Conservation (phyloP, 1,140 invertebrate genomes). For the Penaeus japonicus region DNA sequence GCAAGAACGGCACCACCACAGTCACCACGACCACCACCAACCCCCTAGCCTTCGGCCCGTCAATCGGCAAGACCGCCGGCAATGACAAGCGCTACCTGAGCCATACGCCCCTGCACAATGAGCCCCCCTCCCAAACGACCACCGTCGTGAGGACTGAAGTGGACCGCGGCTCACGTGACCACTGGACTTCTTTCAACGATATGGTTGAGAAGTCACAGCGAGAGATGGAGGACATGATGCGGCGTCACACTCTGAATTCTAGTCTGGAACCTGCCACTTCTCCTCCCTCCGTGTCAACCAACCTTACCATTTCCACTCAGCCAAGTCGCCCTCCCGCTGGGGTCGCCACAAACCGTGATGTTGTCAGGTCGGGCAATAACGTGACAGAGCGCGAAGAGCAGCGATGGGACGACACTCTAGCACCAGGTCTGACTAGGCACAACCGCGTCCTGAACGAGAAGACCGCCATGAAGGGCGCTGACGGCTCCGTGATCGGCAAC, state of each 20-base stretch:
- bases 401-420: conserved; percentile 53
- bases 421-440: conserved; percentile 50
- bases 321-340: conserved; percentile 24
- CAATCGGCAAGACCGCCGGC: not conserved
- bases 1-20: conserved; percentile 1
- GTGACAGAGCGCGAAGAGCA: conserved; percentile 57
- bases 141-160: not conserved
- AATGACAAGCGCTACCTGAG: conserved; percentile 41
- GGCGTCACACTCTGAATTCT: conserved; percentile 50
- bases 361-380: conserved; percentile 34
- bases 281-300: not conserved
- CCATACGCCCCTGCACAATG: conserved; percentile 29
- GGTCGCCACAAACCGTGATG: conserved; percentile 42
- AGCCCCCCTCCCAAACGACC: not conserved
- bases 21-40: not conserved
- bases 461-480: conserved; percentile 47
- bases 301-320: not conserved
- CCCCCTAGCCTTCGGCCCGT: not conserved
- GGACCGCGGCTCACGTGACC: not conserved
- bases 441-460: conserved; percentile 51
- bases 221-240: conserved; percentile 60
- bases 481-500: conserved; percentile 56
- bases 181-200: conserved; percentile 57
- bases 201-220: conserved; percentile 58
- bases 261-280: conserved; percentile 12